A percentile compares a stretch with the other conserved stretches of the same genome.
phyloP scores from a whole-genome alignment of 92 coral and sea anemone genomes.

The Muricea muricata region DNA sequence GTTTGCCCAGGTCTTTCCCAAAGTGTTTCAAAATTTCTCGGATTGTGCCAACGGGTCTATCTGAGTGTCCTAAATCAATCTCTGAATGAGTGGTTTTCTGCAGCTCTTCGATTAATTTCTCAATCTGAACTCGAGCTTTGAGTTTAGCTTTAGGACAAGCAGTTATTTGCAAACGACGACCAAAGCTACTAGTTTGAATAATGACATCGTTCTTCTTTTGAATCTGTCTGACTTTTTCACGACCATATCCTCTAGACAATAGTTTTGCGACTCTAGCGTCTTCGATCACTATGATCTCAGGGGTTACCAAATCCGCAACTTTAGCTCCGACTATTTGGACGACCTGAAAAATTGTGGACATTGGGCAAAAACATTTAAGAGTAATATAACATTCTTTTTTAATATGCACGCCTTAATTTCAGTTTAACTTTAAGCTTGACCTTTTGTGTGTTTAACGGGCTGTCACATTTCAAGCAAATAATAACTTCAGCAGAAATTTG shows the following conservation, averaged over 20 bases:
- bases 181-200: not conserved
- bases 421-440: too few relatives aligned
- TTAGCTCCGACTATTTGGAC: conserved; percentile 13
- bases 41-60: conserved; percentile 30
- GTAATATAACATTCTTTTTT: too few relatives aligned
- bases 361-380: too few relatives aligned
- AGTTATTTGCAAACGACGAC: conserved; percentile 37
- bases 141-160: not conserved
- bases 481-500: too few relatives aligned
- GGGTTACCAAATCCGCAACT: not conserved
- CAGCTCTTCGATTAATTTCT: conserved; percentile 10
- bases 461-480: too few relatives aligned
- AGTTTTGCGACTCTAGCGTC: conserved; percentile 4
- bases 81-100: conserved; percentile 15
- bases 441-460: too few relatives aligned
- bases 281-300: not conserved
- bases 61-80: conserved; percentile 19
- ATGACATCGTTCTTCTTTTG: not conserved
- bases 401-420: too few relatives aligned
- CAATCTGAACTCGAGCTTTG: not conserved
- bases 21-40: conserved; percentile 21
- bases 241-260: conserved; percentile 23
- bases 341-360: not conserved
- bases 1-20: not conserved
- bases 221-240: conserved; percentile 16